Evolutionary conservation across 2,113 vertebrate species (phyloP).

Genomic region (Electrona antarctica): DNA sequence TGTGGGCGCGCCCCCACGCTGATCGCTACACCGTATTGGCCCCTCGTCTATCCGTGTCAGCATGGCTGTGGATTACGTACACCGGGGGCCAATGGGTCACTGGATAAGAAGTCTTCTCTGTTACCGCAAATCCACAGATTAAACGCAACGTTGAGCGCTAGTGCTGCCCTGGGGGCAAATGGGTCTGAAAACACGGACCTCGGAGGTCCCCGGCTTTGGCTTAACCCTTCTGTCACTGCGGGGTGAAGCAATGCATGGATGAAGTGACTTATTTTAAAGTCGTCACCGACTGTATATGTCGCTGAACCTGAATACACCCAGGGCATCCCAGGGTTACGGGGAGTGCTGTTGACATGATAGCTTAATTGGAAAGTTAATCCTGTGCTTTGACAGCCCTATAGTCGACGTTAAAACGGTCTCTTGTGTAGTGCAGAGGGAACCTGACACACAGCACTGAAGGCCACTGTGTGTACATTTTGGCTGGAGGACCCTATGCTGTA

Average conservation of each 20-base stretch:
- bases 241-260: slow-evolving; percentile 45
- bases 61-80: slow-evolving; percentile 69
- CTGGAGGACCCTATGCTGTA: too few relatives aligned
- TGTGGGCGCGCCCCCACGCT: slow-evolving; percentile 39
- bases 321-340: slow-evolving; percentile 55
- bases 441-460: slow-evolving; percentile 26
- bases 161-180: slow-evolving; percentile 60
- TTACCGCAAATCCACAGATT: slow-evolving; percentile 83
- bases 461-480: background rate
- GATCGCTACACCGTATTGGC: slow-evolving; percentile 44
- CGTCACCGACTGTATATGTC: slow-evolving; percentile 33
- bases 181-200: slow-evolving; percentile 68
- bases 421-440: slow-evolving; percentile 33
- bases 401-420: slow-evolving; percentile 26
- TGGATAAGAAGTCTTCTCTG: slow-evolving; percentile 82
- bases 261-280: slow-evolving; percentile 67
- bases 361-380: slow-evolving; percentile 81
- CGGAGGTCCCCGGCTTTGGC: slow-evolving; percentile 58
- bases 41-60: slow-evolving; percentile 63
- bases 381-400: slow-evolving; percentile 43
- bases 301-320: slow-evolving; percentile 59
- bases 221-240: slow-evolving; percentile 68
- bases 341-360: slow-evolving; percentile 72
- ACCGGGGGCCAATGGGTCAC: slow-evolving; percentile 70
- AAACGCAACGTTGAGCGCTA: slow-evolving; percentile 69